Conservation (phyloP, 1,140 invertebrate species). For the Capitella teleta region DNA sequence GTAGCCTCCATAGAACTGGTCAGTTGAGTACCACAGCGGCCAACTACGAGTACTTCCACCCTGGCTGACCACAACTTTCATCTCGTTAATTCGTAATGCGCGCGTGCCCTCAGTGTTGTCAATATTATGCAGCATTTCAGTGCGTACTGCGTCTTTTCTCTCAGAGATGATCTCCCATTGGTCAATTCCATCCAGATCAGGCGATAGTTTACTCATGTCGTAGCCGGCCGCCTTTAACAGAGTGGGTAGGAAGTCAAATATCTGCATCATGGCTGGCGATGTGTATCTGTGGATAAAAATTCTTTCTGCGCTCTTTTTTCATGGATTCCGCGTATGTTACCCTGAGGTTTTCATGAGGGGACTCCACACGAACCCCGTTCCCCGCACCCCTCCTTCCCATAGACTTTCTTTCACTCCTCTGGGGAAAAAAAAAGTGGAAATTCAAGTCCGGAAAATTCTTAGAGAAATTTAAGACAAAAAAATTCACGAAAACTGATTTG, state of each 20-base stretch:
- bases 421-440: constrained; percentile 13
- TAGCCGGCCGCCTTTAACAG: constrained; percentile 47
- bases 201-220: constrained; percentile 33
- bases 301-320: no score
- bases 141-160: constrained; percentile 51
- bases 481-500: no score
- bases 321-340: no score
- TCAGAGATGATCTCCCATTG: constrained; percentile 60
- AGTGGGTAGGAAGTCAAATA: constrained; percentile 83
- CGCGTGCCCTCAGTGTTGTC: no score
- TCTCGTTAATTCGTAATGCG: no score
- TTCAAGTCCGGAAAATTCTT: neutral
- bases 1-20: no score
- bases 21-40: no score
- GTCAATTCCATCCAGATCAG: constrained; percentile 61
- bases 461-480: neutral
- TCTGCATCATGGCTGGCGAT: constrained; percentile 61
- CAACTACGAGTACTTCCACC: no score
- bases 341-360: constrained; percentile 48
- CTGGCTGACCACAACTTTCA: no score
- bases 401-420: constrained; percentile 60
- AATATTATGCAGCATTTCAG: constrained; percentile 71
- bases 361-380: constrained; percentile 67
- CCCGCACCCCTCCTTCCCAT: constrained; percentile 81
- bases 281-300: no score